phyloP scores from a whole-genome alignment of 2,888 invertebrate species.

The Lasioglossum villosulum region DNA sequence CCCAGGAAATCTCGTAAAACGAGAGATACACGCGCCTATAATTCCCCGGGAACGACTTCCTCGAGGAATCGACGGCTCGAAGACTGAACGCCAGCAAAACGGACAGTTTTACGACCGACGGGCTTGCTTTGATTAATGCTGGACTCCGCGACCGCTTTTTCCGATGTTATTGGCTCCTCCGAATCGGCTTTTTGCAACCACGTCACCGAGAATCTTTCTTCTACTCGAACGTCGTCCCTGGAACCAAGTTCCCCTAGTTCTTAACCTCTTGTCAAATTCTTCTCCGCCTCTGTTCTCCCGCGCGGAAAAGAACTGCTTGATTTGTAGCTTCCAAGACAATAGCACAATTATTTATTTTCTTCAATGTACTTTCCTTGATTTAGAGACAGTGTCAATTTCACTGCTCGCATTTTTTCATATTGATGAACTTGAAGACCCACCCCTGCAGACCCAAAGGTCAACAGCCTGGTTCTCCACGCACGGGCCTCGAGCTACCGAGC shows the following conservation, averaged over 20 bases:
- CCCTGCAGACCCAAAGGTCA: too few species aligned
- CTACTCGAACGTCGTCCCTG: not conserved
- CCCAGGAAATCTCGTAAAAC: constrained; percentile 22
- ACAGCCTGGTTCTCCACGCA: not conserved
- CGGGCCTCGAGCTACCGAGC: not conserved
- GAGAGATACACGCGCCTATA: constrained; percentile 18
- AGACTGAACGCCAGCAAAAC: not conserved
- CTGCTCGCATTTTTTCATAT: too few species aligned
- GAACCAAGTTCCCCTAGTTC: not conserved
- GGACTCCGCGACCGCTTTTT: not conserved
- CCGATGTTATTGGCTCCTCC: not conserved
- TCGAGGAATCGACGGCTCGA: constrained; percentile 4
- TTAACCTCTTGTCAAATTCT: not conserved
- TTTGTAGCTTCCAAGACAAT: not conserved
- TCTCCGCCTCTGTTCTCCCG: not conserved
- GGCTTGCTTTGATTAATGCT: constrained; percentile 10
- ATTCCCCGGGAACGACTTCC: constrained; percentile 20
- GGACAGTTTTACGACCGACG: not conserved
- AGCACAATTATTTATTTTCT: too few species aligned
- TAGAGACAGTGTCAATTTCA: too few species aligned
- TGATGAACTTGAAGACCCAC: not conserved
- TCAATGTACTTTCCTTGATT: too few species aligned
- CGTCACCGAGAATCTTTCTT: not conserved
- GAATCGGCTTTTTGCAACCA: not conserved
- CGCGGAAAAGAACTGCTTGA: not conserved